A percentile compares a stretch with the other conserved stretches of the same genome.
phyloP scores from a whole-genome alignment of 1,140 invertebrate species.

The Pseudomyrmex pallidus region DNA sequence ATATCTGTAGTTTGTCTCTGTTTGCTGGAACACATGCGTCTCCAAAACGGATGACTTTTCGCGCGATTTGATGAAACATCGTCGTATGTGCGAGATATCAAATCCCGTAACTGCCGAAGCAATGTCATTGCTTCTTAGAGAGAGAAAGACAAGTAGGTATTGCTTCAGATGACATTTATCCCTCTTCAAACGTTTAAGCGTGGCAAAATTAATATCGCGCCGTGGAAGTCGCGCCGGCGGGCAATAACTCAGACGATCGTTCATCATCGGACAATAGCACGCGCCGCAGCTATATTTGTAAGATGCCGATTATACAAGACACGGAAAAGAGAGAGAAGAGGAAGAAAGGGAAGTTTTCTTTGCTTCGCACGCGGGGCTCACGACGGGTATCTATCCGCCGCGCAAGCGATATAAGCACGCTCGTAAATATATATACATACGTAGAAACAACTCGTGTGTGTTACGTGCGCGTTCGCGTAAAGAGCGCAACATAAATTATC shows the following conservation, averaged over 20 bases:
- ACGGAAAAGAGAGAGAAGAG: not conserved
- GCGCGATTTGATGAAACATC: constrained; percentile 37
- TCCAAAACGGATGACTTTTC: not conserved
- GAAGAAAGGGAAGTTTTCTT: not conserved
- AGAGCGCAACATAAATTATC: constrained; percentile 75
- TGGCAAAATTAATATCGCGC: constrained; percentile 50
- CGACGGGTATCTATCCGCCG: not conserved
- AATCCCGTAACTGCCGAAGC: constrained; percentile 10
- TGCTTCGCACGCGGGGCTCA: not conserved
- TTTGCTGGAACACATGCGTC: not conserved
- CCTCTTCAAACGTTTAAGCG: constrained; percentile 13
- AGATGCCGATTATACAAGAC: constrained; percentile 50
- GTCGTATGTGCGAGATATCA: constrained; percentile 18
- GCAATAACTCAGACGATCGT: constrained; percentile 34
- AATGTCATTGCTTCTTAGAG: too few species aligned
- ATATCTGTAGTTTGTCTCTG: constrained; percentile 43
- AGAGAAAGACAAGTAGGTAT: constrained; percentile 3
- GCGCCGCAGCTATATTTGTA: constrained; percentile 43
- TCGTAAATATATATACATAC: constrained; percentile 37
- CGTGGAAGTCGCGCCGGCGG: constrained; percentile 37
- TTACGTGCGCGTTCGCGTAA: constrained; percentile 51
- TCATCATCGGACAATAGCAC: constrained; percentile 52
- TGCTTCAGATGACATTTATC: constrained; percentile 17
- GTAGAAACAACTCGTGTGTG: constrained; percentile 46
- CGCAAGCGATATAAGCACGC: not conserved